A percentile compares a stretch with the other conserved stretches of the same genome.
Evolutionary conservation across 2,797 vertebrate genomes (phyloP).

Genomic region (Agapornis canus): DNA sequence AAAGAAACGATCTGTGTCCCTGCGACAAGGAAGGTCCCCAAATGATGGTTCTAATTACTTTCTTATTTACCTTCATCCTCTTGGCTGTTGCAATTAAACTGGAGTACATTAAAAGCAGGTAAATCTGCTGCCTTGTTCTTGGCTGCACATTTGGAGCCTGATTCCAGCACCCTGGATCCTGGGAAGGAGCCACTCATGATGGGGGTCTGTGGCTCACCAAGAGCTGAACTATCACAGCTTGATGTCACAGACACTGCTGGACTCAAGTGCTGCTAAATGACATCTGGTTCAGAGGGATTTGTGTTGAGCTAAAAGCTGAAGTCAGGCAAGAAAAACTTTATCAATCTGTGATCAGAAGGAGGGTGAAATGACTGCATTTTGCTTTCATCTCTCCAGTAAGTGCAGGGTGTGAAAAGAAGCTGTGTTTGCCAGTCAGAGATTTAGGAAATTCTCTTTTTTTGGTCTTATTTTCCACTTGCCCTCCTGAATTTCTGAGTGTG

Average conservation of each 20-base stretch:
- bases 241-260: not conserved
- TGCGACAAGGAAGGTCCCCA: conserved; percentile 47
- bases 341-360: conserved; percentile 64
- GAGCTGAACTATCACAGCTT: not conserved
- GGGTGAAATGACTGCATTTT: not conserved
- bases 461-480: not conserved
- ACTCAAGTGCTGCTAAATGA: not conserved
- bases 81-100: conserved; percentile 45
- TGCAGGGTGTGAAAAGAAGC: not conserved
- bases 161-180: not conserved
- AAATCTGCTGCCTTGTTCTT: conserved; percentile 1
- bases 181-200: not conserved
- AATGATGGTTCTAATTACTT: conserved; percentile 66
- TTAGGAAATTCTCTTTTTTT: not conserved
- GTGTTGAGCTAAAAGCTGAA: conserved; percentile 3
- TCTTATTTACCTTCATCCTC: conserved; percentile 64
- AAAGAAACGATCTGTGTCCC: conserved; percentile 50
- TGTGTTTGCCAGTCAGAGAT: conserved; percentile 10
- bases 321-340: conserved; percentile 34
- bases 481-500: conserved; percentile 48
- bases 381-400: conserved; percentile 37
- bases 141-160: not conserved
- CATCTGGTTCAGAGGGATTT: conserved; percentile 4
- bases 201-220: not conserved
- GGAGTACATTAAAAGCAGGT: conserved; percentile 33